Percentiles rank a stretch among this genome's conserved stretches.
Conservation (phyloP, 2,888 invertebrate genomes). For the Meloe dianella region DNA sequence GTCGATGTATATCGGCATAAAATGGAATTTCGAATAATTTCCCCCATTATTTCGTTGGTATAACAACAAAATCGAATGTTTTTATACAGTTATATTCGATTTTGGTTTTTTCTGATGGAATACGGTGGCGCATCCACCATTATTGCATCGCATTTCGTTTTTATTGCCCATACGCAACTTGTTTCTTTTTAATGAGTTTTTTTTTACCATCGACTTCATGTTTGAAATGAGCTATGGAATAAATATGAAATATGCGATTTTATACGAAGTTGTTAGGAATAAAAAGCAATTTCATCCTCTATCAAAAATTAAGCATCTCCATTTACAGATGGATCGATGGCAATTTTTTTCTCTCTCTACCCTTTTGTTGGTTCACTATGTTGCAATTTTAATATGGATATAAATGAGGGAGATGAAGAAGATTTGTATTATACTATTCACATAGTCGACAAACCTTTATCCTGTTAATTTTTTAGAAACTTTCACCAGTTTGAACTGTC, state of each 20-base stretch:
- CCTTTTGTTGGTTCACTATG: too few relatives aligned
- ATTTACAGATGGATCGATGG: neutral
- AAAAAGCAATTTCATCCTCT: constrained; percentile 7
- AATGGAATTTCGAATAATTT: neutral
- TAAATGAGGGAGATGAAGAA: neutral
- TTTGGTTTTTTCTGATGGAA: too few relatives aligned
- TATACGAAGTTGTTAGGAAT: neutral
- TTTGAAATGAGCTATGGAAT: neutral
- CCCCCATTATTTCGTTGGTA: neutral
- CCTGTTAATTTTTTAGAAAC: neutral
- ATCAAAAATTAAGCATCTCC: constrained; percentile 8
- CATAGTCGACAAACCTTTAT: neutral
- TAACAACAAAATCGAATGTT: too few relatives aligned
- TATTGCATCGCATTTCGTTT: neutral
- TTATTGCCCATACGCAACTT: neutral
- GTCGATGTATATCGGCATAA: neutral
- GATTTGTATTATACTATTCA: too few relatives aligned
- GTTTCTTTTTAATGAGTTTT: neutral
- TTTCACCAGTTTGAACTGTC: neutral
- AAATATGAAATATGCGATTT: neutral
- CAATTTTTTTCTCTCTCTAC: neutral
- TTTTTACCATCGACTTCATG: neutral
- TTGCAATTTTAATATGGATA: neutral
- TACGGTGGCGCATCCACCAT: constrained; percentile 6
- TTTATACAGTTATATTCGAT: too few relatives aligned